Base-by-base conservation (phyloP, 1,140 invertebrate genomes). In the Plodia interpunctella region DNA sequence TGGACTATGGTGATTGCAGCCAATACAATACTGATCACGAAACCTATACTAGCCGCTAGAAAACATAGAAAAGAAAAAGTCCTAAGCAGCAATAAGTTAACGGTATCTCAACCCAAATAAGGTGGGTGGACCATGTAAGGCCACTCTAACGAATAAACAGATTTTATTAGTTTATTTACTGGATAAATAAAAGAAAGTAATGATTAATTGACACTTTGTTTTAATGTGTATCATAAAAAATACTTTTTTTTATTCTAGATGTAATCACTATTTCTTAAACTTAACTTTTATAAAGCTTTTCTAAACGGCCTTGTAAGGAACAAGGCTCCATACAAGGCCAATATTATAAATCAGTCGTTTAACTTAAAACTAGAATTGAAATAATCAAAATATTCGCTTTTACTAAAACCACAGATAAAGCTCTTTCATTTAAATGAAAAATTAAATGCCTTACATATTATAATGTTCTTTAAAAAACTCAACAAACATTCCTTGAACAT, bases 251-350 rank as follows among this genome's bases (percentile, higher is more conserved):
- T 64, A 57, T 38, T 55, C 56, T 61, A 63, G 19, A 38, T 61
- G 49, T 62, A 56, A 68, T 62, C 49, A 59, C 18, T 56, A 49
- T 64, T 68, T 44, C 21, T 57, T 64, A 65, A 69, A 65, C 57
- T 69, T 60, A 62, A 63, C 44, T 65, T 65, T 70, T 63, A 25
- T 60, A 49, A 61, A 70, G 59, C 63, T 70, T 52, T 70, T 62
- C 54, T 28, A 62, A 68, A 68, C 13, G 57, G 57, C 59, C 57
- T 63, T 68, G 44, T n/a, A 57, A 65, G 59, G 60, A 68, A 68
- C 57, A 65, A 20, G 51, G 55, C 62, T 62, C 60, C 30, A 65
- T 57, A 65, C 60, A 68, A 65, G 62, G 66, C 53, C 59, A 60
- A 64, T 69, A 60, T 69, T 65, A 61, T 55, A 62, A 52, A 65